These are phyloP conservation scores for Sebastolobus alascanus DNA, from an alignment of 2,797 vertebrate genomes.

Conservation along the genomic window DNA sequence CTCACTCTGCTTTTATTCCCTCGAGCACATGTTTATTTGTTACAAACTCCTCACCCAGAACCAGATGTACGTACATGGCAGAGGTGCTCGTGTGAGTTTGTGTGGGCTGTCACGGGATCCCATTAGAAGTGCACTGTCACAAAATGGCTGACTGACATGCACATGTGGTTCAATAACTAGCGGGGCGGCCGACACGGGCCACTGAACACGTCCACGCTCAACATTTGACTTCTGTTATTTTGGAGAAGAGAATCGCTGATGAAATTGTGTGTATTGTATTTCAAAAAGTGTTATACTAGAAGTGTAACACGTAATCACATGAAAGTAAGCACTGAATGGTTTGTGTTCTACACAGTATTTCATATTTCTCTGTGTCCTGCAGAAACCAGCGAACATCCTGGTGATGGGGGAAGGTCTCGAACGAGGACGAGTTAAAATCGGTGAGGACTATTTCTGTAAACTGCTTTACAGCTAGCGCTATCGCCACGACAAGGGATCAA, in stretches of 20 bases:
- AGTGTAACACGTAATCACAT: not conserved
- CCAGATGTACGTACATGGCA: not conserved
- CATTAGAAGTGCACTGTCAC: not conserved
- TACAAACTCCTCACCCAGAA: not conserved
- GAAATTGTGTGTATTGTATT: not conserved
- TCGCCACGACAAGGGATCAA: slow-evolving; percentile 5
- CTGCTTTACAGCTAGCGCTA: not conserved
- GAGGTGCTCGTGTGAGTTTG: not conserved
- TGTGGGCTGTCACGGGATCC: not conserved
- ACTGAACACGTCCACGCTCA: not conserved
- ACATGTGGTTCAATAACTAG: slow-evolving; percentile 13
- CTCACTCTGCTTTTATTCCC: not conserved
- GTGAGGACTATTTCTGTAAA: slow-evolving; percentile 77
- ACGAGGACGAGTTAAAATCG: slow-evolving; percentile 98
- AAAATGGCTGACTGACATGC: slow-evolving; percentile 4
- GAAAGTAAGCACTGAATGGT: not conserved
- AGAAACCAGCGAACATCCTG: slow-evolving; percentile 99
- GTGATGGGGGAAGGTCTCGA: slow-evolving; percentile 99
- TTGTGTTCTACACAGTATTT: not conserved
- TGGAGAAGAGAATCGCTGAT: not conserved
- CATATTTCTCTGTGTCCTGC: slow-evolving; percentile 52
- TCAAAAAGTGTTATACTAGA: not conserved
- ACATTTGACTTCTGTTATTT: not conserved
- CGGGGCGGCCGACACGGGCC: not conserved
- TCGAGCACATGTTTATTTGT: not conserved